Percentiles rank a stretch among this genome's conserved stretches.
Conservation (phyloP, 2,888 invertebrate species). For the Leptinotarsa juncta region DNA sequence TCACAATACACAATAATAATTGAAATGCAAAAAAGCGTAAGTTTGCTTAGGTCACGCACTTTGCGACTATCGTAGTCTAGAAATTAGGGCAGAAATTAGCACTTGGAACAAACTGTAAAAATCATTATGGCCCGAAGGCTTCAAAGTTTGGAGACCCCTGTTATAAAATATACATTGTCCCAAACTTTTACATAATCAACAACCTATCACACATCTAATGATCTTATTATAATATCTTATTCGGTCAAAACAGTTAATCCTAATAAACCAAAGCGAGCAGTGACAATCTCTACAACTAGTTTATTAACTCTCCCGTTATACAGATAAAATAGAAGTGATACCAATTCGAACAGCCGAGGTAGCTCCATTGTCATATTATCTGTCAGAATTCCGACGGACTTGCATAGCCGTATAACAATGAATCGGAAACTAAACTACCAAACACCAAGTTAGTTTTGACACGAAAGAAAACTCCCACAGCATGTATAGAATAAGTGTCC, state of each 20-base stretch:
- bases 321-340: slow-evolving; percentile 8
- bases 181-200: no score
- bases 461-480: background rate
- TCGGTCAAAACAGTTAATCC: background rate
- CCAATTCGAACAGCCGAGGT: background rate
- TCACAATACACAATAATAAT: no score
- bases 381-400: background rate
- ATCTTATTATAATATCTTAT: background rate
- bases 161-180: no score
- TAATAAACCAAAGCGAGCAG: slow-evolving; percentile 7
- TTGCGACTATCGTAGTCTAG: no score
- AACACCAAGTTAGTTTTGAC: slow-evolving; percentile 6
- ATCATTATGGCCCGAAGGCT: no score
- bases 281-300: background rate
- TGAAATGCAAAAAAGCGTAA: no score
- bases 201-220: no score
- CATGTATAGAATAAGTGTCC: slow-evolving; percentile 4
- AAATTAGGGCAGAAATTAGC: no score
- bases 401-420: background rate
- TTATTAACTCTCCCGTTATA: slow-evolving; percentile 2
- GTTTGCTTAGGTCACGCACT: no score
- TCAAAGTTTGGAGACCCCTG: no score
- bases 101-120: no score
- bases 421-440: slow-evolving; percentile 12
- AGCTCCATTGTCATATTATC: background rate